Base-by-base conservation (phyloP, 35 echinoderm and acorn worm genomes). In the Acanthaster planci region DNA sequence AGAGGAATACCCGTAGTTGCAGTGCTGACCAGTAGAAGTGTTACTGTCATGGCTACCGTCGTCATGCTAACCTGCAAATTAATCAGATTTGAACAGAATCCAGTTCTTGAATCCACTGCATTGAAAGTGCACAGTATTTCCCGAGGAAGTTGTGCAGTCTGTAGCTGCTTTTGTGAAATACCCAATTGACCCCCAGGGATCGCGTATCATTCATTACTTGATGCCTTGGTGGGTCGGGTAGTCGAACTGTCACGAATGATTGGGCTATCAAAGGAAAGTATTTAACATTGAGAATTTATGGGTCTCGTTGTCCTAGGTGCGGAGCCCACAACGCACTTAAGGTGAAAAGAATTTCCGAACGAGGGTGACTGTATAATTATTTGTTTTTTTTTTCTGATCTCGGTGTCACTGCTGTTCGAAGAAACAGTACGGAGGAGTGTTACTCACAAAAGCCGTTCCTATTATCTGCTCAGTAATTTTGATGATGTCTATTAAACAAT, bases 341-440 rank as follows among this genome's bases (percentile, higher is more conserved):
- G 18, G 29, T 12, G 64, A 10, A 10, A 22, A 5, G 4, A 29
- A 22, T 19, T 2, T 7, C 27, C 17, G 57, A 5, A 29, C 19
- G 27, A 54, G 57, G 57, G 57, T 72, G 22, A 1, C 18, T 68
- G 23, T 26, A 35, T 14, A 72, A 12, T 31, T 34, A 72, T 31
- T 26, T 72, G 64, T 72, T 31, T 72, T n/a, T 59, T 59, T 59
- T 59, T 59, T n/a, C n/a, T 19, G 30, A 72, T 72, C 64, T 72
- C 64, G 30, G 34, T 72, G 34, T 29, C 64, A 72, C 64, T 72
- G 19, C 64, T 72, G 34, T 72, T 72, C 64, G 23, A 34, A 9
- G 64, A 72, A 72, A 72, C 1, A 72, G 7, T 12, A 26, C 34
- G 8, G 10, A 72, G 23, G 64, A 31, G 34, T 72, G 23, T 47